Conservation (phyloP, 2,113 vertebrate species). For the Macrotis lagotis region DNA sequence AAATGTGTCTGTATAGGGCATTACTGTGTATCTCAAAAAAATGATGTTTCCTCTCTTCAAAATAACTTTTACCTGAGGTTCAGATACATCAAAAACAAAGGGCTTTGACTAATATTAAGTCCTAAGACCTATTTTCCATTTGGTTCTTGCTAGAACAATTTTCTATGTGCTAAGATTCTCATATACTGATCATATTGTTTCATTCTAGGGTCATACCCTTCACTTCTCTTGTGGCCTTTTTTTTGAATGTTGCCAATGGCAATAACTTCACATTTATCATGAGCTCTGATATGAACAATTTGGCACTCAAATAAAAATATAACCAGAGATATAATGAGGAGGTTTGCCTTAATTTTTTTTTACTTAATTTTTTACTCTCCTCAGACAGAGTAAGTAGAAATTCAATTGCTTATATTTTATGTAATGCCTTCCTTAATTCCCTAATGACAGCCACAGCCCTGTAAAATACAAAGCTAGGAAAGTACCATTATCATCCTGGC, state of each 20-base stretch:
- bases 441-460: not conserved
- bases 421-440: not conserved
- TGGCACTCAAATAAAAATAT: not conserved
- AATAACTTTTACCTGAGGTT: not conserved
- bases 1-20: not conserved
- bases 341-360: not conserved
- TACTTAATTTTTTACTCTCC: not conserved
- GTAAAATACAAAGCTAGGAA: not conserved
- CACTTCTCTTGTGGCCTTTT: not conserved
- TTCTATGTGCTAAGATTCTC: not conserved
- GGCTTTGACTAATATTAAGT: not conserved
- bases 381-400: not conserved
- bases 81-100: not conserved
- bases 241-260: not conserved
- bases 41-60: not conserved
- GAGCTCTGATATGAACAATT: not conserved
- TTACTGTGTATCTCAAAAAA: not conserved
- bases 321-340: not conserved
- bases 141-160: not conserved
- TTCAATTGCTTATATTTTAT: not conserved
- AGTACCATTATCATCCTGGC: not conserved
- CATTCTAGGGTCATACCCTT: not conserved
- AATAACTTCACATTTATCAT: not conserved
- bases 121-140: not conserved
- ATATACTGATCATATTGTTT: not conserved